Conservation (phyloP, 2,888 invertebrate genomes). For the Mycogona germanica region DNA sequence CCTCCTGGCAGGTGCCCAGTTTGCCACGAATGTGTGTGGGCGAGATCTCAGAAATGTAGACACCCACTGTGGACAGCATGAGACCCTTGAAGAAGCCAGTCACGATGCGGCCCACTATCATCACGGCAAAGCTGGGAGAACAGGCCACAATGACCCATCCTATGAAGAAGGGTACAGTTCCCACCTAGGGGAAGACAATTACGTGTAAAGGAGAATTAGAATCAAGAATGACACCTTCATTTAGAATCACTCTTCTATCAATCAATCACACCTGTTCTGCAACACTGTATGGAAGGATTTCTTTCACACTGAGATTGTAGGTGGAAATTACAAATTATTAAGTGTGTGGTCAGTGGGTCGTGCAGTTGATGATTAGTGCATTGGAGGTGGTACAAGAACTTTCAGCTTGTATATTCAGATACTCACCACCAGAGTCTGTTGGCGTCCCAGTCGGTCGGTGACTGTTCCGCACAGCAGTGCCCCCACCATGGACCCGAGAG, state of each 20-base stretch:
- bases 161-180: neutral
- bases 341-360: no score
- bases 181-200: no score
- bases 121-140: neutral
- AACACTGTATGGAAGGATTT: no score
- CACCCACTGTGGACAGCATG: constrained; percentile 72
- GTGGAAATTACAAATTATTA: neutral
- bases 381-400: neutral
- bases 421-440: constrained; percentile 32
- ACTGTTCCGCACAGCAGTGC: constrained; percentile 70
- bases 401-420: constrained; percentile 24
- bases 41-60: constrained; percentile 85
- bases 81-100: constrained; percentile 81
- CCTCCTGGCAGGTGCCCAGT: constrained; percentile 76
- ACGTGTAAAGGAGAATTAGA: no score
- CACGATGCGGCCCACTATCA: constrained; percentile 67
- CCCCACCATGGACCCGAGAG: constrained; percentile 68
- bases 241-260: no score
- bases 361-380: neutral
- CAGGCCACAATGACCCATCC: neutral
- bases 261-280: no score
- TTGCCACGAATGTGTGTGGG: constrained; percentile 86
- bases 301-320: no score
- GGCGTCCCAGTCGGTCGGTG: constrained; percentile 68
- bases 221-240: no score